phyloP scores from a whole-genome alignment of 2,797 vertebrate species.

The Cryptoblepharus egeriae region DNA sequence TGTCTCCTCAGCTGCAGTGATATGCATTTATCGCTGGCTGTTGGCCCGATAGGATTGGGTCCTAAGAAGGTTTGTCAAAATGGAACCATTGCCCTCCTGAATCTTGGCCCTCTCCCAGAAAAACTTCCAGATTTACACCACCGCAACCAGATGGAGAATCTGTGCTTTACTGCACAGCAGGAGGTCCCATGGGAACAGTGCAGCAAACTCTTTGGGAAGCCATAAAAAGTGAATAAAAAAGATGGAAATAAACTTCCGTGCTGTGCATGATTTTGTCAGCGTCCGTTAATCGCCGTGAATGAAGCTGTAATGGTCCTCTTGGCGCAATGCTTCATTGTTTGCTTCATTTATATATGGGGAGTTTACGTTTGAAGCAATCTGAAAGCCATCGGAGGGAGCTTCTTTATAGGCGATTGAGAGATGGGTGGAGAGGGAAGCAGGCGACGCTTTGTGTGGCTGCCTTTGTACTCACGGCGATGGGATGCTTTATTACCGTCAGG shows the following conservation, averaged over 20 bases:
- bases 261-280: constrained; percentile 32
- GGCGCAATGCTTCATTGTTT: background rate
- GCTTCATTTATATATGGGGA: background rate
- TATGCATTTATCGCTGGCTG: too few relatives aligned
- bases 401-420: constrained; percentile 4
- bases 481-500: constrained; percentile 15
- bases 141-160: too few relatives aligned
- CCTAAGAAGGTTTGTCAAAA: background rate
- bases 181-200: background rate
- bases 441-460: background rate
- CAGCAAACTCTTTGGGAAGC: background rate
- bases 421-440: constrained; percentile 8
- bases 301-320: constrained; percentile 13
- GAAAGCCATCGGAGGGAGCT: background rate
- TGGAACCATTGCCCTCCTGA: background rate
- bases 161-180: background rate
- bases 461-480: background rate
- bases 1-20: too few relatives aligned
- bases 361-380: background rate
- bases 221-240: background rate
- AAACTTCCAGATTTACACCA: rapidly evolving
- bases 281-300: constrained; percentile 25
- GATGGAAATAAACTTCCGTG: constrained; percentile 4
- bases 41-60: too few relatives aligned
- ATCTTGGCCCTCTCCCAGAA: background rate